Evolutionary conservation across 2,797 vertebrate species (phyloP).

Genomic region (Microctenopoma lineatum): DNA sequence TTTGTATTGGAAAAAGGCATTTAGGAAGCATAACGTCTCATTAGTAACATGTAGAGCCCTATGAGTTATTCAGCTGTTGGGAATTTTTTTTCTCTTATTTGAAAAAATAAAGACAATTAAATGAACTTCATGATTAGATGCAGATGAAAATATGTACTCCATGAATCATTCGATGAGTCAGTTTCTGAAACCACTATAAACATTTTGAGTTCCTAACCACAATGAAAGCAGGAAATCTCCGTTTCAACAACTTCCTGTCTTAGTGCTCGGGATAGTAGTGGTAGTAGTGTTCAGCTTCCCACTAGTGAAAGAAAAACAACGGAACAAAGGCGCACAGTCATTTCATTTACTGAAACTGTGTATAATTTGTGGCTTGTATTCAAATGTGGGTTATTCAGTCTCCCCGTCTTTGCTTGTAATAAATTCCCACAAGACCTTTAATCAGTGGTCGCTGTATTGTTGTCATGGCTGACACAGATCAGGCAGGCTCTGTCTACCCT

Average conservation of each 20-base stretch:
- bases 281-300: conserved; percentile 85
- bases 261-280: conserved; percentile 83
- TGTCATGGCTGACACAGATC: conserved; percentile 74
- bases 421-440: conserved; percentile 79
- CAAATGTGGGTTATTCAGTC: conserved; percentile 84
- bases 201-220: conserved; percentile 91
- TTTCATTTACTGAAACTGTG: conserved; percentile 89
- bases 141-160: conserved; percentile 90
- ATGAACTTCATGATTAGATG: conserved; percentile 83
- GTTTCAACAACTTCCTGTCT: conserved; percentile 98
- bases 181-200: conserved; percentile 96
- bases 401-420: conserved; percentile 73
- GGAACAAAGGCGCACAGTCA: conserved; percentile 89
- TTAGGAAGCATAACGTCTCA: conserved; percentile 52
- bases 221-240: conserved; percentile 95
- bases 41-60: conserved; percentile 51
- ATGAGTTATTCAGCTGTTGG: conserved; percentile 42
- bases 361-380: conserved; percentile 91
- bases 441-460: conserved; percentile 78
- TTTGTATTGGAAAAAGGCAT: conserved; percentile 52
- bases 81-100: conserved; percentile 51
- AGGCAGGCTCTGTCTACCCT: conserved; percentile 65
- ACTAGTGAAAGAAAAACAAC: conserved; percentile 86
- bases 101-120: conserved; percentile 62
- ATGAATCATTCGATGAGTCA: conserved; percentile 96